These are phyloP conservation scores for Pterocles gutturalis DNA, from an alignment of 2,113 vertebrate species.

Conservation along the genomic window DNA sequence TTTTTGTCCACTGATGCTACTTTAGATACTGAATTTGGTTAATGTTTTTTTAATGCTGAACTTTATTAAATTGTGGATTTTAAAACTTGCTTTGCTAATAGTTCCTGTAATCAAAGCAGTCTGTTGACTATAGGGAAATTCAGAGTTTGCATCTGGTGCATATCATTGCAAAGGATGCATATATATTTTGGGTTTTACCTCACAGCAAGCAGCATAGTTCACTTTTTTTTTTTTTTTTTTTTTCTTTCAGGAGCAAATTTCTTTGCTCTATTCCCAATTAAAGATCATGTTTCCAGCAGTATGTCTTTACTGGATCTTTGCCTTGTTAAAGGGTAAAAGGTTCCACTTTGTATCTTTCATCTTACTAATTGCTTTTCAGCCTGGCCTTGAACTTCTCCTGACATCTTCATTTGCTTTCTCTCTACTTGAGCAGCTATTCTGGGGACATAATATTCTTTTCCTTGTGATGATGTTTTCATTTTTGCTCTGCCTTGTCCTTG, in stretches of 20 bases:
- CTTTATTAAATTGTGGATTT: background rate
- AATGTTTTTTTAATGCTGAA: background rate
- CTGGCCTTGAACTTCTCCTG: constrained; percentile 13
- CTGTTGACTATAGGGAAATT: background rate
- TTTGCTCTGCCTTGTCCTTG: background rate
- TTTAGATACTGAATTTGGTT: background rate
- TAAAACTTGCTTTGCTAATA: background rate
- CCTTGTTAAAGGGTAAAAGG: background rate
- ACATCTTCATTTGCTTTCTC: constrained; percentile 11
- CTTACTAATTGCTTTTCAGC: constrained; percentile 39
- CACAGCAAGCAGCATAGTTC: background rate
- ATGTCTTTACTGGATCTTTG: background rate
- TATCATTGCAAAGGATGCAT: background rate
- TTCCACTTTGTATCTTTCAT: background rate
- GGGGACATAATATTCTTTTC: background rate
- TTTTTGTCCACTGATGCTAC: background rate
- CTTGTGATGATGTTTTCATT: background rate
- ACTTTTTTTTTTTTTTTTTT: background rate
- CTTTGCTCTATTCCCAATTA: constrained; percentile 13
- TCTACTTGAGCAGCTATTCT: background rate
- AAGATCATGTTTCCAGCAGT: constrained; percentile 1
- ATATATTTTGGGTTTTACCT: background rate
- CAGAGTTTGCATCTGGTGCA: background rate
- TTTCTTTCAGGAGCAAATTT: background rate
- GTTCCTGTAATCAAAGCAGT: background rate